A percentile compares a stretch with the other conserved stretches of the same genome.
Conservation (phyloP, 2,888 invertebrate species). For the Linyphia triangularis region DNA sequence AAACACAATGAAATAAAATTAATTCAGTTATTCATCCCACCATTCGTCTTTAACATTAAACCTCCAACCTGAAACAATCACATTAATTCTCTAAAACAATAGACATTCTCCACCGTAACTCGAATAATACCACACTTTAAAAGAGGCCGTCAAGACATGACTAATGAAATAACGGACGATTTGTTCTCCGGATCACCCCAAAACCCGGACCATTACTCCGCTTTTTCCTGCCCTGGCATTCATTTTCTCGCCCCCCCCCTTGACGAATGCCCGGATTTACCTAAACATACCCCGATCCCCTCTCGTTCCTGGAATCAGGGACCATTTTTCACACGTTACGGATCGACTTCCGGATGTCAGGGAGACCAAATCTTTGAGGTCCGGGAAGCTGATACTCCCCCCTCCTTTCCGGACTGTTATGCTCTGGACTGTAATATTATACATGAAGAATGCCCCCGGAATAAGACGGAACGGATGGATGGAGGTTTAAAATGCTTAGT, state of each 20-base stretch:
- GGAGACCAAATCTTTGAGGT: constrained; percentile 17
- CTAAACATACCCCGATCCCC: constrained; percentile 59
- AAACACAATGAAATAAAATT: too few species aligned
- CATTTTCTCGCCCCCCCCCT: constrained; percentile 20
- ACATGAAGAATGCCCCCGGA: constrained; percentile 1
- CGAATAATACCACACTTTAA: background rate
- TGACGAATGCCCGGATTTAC: constrained; percentile 66
- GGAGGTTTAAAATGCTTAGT: constrained; percentile 36
- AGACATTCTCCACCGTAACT: too few species aligned
- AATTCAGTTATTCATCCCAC: too few species aligned
- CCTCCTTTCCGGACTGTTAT: constrained; percentile 10
- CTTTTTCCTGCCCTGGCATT: constrained; percentile 5
- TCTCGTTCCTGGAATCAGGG: constrained; percentile 35
- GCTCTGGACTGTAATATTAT: constrained; percentile 5
- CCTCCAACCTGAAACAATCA: background rate
- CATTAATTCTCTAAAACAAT: background rate
- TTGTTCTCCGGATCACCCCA: constrained; percentile 43
- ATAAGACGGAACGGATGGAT: constrained; percentile 23
- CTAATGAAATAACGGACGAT: constrained; percentile 63
- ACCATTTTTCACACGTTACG: constrained; percentile 57
- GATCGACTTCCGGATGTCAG: constrained; percentile 54
- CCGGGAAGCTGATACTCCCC: constrained; percentile 1
- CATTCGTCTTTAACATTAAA: background rate
- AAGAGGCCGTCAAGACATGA: constrained; percentile 28
- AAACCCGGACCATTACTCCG: constrained; percentile 16